A percentile compares a stretch with the other conserved stretches of the same genome.
Evolutionary conservation across 2,113 vertebrate species (phyloP).

Genomic region (Carettochelys insculpta): DNA sequence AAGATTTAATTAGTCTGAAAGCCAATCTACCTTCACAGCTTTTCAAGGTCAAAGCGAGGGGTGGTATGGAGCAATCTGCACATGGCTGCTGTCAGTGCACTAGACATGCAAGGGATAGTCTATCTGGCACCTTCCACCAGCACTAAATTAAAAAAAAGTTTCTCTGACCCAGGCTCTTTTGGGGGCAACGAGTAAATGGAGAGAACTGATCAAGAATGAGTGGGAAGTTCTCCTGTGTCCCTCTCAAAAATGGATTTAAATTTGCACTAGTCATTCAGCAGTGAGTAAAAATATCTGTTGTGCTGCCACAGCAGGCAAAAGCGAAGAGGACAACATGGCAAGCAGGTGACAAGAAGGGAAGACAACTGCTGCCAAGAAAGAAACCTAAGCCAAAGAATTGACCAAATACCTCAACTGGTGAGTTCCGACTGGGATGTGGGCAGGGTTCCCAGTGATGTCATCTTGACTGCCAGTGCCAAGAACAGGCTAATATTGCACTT

Average conservation of each 20-base stretch:
- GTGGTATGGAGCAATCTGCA: neutral
- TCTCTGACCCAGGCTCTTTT: neutral
- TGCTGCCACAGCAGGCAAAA: neutral
- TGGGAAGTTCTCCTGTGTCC: neutral
- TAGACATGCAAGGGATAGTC: neutral
- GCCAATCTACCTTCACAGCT: neutral
- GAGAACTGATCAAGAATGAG: neutral
- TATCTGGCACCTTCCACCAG: neutral
- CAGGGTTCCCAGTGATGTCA: neutral
- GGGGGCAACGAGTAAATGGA: neutral
- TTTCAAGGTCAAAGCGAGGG: neutral
- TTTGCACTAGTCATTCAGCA: neutral
- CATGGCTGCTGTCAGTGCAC: neutral
- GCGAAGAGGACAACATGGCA: neutral
- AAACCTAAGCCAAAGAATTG: neutral
- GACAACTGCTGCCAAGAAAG: neutral
- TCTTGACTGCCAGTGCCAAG: neutral
- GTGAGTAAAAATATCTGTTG: neutral
- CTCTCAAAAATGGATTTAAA: neutral
- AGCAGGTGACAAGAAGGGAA: neutral
- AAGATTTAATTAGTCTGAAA: neutral
- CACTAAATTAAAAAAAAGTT: neutral
- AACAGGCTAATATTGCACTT: neutral
- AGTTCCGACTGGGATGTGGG: neutral
- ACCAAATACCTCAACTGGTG: neutral